Evolutionary conservation across 2,888 invertebrate species (phyloP).

Genomic region (Xylocampa areola): DNA sequence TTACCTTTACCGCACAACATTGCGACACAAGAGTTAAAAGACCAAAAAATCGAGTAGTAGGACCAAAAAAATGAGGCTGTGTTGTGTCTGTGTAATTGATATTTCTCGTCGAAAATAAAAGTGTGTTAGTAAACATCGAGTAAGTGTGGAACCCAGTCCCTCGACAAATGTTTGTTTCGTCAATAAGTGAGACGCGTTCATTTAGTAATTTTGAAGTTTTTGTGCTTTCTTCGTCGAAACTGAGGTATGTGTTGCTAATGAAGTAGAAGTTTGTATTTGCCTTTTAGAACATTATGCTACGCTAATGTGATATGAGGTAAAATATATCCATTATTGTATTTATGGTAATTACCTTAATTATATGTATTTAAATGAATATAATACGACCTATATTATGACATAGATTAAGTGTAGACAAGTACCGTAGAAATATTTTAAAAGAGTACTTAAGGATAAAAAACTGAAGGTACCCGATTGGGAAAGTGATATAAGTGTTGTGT

Average conservation of each 20-base stretch:
- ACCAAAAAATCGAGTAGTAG: constrained; percentile 10
- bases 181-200: constrained; percentile 74
- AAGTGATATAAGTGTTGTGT: no score
- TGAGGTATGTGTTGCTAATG: constrained; percentile 64
- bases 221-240: constrained; percentile 47
- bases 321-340: no score
- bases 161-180: constrained; percentile 80
- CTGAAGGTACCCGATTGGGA: no score
- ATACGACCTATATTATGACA: no score
- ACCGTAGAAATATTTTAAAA: no score
- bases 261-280: constrained; percentile 5
- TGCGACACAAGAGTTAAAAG: neutral
- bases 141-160: constrained; percentile 43
- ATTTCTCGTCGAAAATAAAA: constrained; percentile 48
- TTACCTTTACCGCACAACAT: constrained; percentile 1
- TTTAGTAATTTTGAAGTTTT: constrained; percentile 63
- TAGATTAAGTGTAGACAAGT: no score
- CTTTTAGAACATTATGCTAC: no score
- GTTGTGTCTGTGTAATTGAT: constrained; percentile 60
- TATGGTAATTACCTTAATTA: no score
- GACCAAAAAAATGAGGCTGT: constrained; percentile 39
- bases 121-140: constrained; percentile 61
- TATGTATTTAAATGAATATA: no score
- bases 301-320: no score
- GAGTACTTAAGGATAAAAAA: no score